phyloP scores from a whole-genome alignment of 2,888 invertebrate genomes.

The Corythucha ciliata region DNA sequence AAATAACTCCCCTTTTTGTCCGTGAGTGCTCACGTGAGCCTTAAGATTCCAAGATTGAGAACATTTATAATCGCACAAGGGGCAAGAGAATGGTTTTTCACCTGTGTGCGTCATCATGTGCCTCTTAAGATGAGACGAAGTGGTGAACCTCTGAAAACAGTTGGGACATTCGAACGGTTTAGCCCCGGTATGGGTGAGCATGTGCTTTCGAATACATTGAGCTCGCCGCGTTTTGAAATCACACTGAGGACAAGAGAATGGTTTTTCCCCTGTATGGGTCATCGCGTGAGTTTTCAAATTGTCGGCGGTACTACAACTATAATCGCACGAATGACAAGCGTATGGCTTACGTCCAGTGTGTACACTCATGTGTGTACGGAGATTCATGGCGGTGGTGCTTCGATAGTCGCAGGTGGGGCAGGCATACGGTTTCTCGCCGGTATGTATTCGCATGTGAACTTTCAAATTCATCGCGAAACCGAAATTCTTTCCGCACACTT shows the following conservation, averaged over 20 bases:
- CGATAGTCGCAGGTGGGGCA: slow-evolving; percentile 14
- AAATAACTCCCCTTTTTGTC: too few species aligned
- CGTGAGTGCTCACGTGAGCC: slow-evolving; percentile 21
- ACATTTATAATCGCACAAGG: slow-evolving; percentile 17
- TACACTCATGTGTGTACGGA: slow-evolving; percentile 9
- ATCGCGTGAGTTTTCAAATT: slow-evolving; percentile 15
- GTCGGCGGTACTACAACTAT: slow-evolving; percentile 9
- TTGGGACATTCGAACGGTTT: slow-evolving; percentile 14
- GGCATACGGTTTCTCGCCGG: slow-evolving; percentile 17
- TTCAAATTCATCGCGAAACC: slow-evolving; percentile 19
- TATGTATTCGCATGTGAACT: slow-evolving; percentile 18
- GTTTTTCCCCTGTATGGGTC: slow-evolving; percentile 22
- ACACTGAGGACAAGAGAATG: slow-evolving; percentile 14
- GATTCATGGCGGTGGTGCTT: slow-evolving; percentile 19
- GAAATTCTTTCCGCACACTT: slow-evolving; percentile 18
- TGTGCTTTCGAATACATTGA: slow-evolving; percentile 18
- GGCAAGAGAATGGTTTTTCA: slow-evolving; percentile 23
- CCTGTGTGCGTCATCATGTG: slow-evolving; percentile 21
- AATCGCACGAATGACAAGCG: slow-evolving; percentile 11
- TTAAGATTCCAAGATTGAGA: slow-evolving; percentile 23
- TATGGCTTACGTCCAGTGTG: slow-evolving; percentile 14
- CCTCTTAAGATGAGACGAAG: slow-evolving; percentile 9
- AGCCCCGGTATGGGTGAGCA: slow-evolving; percentile 21
- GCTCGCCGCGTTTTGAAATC: slow-evolving; percentile 13
- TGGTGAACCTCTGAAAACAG: slow-evolving; percentile 19